phyloP scores from a whole-genome alignment of 1,140 invertebrate genomes.

The Latrodectus geometricus region DNA sequence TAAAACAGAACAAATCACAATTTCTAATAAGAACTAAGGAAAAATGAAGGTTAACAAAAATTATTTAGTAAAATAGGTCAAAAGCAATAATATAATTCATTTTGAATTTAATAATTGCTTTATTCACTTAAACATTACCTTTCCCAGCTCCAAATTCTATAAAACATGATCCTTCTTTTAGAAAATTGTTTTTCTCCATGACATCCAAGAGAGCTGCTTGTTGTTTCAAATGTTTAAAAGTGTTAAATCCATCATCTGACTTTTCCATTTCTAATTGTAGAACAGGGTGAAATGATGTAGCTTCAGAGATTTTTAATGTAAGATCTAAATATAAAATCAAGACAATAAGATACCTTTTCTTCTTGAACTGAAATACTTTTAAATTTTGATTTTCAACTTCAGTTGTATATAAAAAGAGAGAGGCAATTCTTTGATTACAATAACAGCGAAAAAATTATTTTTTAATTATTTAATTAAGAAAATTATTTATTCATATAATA shows the following conservation, averaged over 20 bases:
- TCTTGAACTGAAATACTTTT: neutral
- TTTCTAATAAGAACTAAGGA: no score
- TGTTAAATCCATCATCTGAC: conserved; percentile 74
- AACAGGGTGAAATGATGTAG: conserved; percentile 64
- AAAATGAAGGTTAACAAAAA: no score
- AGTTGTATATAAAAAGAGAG: no score
- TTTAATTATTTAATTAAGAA: no score
- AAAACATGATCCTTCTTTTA: conserved; percentile 76
- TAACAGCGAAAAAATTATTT: no score
- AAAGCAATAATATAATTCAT: no score
- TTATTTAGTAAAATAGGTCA: no score
- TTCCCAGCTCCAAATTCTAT: conserved; percentile 91
- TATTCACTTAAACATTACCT: conserved; percentile 71
- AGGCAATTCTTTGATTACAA: no score
- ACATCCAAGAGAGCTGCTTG: conserved; percentile 77
- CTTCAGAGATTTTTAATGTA: neutral
- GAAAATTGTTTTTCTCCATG: conserved; percentile 73
- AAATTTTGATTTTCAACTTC: neutral
- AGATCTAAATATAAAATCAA: neutral
- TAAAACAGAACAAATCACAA: no score
- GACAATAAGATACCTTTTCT: neutral
- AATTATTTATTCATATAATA: no score
- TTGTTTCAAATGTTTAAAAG: conserved; percentile 79
- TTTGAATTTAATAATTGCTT: neutral
- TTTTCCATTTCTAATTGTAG: conserved; percentile 74